Conservation (phyloP, 2,797 vertebrate genomes). For the Trachurus trachurus region DNA sequence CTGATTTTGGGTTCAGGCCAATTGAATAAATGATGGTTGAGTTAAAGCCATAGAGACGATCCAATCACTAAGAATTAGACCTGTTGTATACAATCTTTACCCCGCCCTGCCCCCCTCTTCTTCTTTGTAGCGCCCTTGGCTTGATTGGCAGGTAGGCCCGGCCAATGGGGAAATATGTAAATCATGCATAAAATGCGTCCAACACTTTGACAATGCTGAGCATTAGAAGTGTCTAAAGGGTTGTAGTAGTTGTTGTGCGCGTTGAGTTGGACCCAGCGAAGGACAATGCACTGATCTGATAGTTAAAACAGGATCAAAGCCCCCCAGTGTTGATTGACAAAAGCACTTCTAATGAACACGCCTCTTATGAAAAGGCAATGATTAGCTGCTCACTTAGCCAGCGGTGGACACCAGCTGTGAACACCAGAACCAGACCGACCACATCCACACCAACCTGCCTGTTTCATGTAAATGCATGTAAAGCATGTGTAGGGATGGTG, state of each 20-base stretch:
- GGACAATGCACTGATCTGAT: slow-evolving; percentile 74
- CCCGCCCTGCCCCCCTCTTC: neutral
- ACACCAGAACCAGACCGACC: slow-evolving; percentile 15
- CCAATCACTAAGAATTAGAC: slow-evolving; percentile 27
- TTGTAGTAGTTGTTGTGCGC: slow-evolving; percentile 28
- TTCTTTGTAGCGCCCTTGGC: slow-evolving; percentile 13
- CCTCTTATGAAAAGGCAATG: slow-evolving; percentile 35
- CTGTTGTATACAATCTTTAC: slow-evolving; percentile 57
- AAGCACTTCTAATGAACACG: slow-evolving; percentile 58
- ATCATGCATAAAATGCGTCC: slow-evolving; percentile 83
- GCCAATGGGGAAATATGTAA: slow-evolving; percentile 27
- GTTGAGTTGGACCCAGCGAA: slow-evolving; percentile 46
- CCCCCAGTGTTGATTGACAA: slow-evolving; percentile 9
- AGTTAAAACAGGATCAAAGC: slow-evolving; percentile 64
- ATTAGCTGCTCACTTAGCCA: slow-evolving; percentile 20
- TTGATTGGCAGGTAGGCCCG: slow-evolving; percentile 41
- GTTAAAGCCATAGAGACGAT: slow-evolving; percentile 10
- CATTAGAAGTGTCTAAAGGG: slow-evolving; percentile 86
- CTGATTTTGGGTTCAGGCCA: slow-evolving; percentile 52
- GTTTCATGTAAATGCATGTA: slow-evolving; percentile 59
- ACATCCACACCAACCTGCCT: neutral
- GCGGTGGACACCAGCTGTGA: slow-evolving; percentile 39
- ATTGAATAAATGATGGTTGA: slow-evolving; percentile 12
- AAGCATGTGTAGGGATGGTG: slow-evolving; percentile 52
- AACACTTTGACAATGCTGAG: slow-evolving; percentile 85